Evolutionary conservation across 2,113 vertebrate genomes (phyloP), one percentile per base, ranked within the genome.

Genomic region (Gallinago paraguaiae): DNA sequence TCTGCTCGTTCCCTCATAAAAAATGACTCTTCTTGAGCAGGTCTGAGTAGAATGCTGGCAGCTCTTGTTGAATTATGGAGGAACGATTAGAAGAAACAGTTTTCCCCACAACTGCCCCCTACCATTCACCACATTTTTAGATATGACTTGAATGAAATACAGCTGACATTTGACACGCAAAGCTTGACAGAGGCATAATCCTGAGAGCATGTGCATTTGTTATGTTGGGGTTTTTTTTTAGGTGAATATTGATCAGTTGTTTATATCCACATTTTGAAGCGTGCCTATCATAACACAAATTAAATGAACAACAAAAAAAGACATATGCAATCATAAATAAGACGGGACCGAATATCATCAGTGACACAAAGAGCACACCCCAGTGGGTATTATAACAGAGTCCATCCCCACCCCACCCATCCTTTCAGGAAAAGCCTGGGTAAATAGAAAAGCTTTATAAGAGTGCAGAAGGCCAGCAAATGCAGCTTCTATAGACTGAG

Each of bases 341-440:
- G 90, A 71, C 4, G 6, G 50, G n/a, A 28, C 64, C 1, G 1
- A 88, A 33, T 88, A 75, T 60, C 85, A 83, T 6, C 60, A 56
- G 33, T 51, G 72, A 67, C 76, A 81, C 33, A 67, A 77, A 80
- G 63, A 76, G n/a, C 37, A 54, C 59, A 87, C 74, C 75, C 41
- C 39, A 48, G 30, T 35, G 54, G 20, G 23, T 74, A 2, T 93
- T 85, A 46, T 27, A 69, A 78, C 64, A 54, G n/a, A 93, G 39
- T 43, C 64, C 71, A 80, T 94, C 63, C 67, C 88, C 82, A 70
- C 67, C 33, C 71, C 90, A 57, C 75, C 82, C 85, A 78, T 96
- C 56, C 79, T 91, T 90, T 86, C 88, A 88, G 96, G 79, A 95
- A 96, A 41, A 93, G 79, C 37, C 92, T 96, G 88, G 41, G 27